Evolutionary conservation across 2,888 invertebrate genomes (phyloP), one percentile per base, ranked within the genome.

Genomic region (Sarcophaga subvicina): DNA sequence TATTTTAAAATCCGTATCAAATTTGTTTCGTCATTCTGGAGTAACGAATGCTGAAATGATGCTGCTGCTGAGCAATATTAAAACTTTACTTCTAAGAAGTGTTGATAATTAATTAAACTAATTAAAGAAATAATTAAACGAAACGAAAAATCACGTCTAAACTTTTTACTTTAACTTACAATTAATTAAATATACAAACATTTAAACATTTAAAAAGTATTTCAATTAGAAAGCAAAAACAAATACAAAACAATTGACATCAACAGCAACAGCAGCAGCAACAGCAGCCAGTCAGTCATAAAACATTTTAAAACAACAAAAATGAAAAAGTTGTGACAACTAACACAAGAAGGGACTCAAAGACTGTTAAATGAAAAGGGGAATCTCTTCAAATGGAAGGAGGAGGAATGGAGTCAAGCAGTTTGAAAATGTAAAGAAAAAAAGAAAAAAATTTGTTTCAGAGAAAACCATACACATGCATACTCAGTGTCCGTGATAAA

Each of bases 41-140:
- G 5, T 14, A 54, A 54, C 3, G 12, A 12, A 54, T 37, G 10
- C 2, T 54, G 17, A 54, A 49, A 17, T 1, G 17, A 54, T 54
- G 14, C 17, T 1, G 17, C 14, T 54, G 14, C 17, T 54, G 17
- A 0, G 54, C 8, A 4, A 62, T 27, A 69, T 77, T 87, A 63
- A 76, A 81, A 72, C 75, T 45, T 75, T 75, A 70, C 69, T 80
- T 4, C 17, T 77, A 66, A 70, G 76, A 83, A 73, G 88, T 88
- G 86, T 77, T 85, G 77, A 78, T 87, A 89, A 89, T 89, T 89
- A 88, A 89, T 88, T 89, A 78, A 87, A 88, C 88, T 88, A 88
- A 88, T 88, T 88, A 88, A 49, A 62, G 25, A 54, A 54, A 54
- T 49, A 14, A 49, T 14, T 17, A 12, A 59, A 25, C 47, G 59